Conservation (phyloP, 2,888 invertebrate genomes). For the Diarsia brunnea region DNA sequence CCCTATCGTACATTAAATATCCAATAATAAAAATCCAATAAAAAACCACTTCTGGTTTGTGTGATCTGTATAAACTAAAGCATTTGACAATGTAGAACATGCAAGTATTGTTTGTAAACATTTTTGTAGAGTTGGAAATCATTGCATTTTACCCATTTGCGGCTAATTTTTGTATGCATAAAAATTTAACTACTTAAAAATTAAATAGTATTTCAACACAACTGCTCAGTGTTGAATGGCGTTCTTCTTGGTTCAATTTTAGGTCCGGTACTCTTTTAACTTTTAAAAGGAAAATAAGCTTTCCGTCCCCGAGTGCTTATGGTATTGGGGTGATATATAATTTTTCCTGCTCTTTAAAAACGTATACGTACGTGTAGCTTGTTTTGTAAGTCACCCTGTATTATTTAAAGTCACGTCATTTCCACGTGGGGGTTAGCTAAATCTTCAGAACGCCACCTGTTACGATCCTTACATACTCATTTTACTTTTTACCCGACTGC, state of each 20-base stretch:
- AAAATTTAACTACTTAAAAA: not conserved
- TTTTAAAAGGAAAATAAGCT: not conserved
- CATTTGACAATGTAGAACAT: not conserved
- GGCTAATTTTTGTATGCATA: not conserved
- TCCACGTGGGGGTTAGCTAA: not conserved
- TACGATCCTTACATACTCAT: not conserved
- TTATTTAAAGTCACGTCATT: not conserved
- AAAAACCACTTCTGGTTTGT: no score
- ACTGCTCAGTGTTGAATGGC: not conserved
- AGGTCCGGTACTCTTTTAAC: not conserved
- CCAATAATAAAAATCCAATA: no score
- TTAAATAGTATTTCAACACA: not conserved
- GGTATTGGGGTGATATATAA: not conserved
- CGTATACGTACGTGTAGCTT: no score
- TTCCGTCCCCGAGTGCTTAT: not conserved
- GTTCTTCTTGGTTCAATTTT: conserved; percentile 14
- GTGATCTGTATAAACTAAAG: not conserved
- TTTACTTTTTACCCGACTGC: no score
- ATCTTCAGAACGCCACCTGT: not conserved
- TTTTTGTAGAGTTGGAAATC: not conserved
- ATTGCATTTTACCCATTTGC: not conserved
- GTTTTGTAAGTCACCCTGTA: not conserved
- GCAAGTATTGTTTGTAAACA: not conserved
- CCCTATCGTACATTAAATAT: not conserved
- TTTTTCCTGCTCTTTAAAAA: not conserved